Base-by-base conservation (phyloP, 2,888 invertebrate genomes). In the Eilema sororculum region DNA sequence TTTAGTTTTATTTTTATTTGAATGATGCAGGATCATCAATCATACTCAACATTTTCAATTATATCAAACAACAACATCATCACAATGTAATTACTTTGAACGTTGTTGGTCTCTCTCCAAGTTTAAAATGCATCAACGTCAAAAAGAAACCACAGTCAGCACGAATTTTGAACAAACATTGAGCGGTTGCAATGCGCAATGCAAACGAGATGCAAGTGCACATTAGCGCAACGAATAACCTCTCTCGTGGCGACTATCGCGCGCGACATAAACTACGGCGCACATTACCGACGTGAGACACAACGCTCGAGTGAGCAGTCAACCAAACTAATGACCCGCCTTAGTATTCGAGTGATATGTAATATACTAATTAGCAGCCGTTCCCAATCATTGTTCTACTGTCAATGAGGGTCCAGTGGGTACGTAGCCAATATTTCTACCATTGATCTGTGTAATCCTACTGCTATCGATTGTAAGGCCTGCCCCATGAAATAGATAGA, bases 211-310 rank as follows among this genome's bases (percentile, higher is more conserved):
- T 88, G 93, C 90, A 87, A 86, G 86, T 84, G 90, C 87, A 95
- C 95, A 95, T 95, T 95, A 95, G 94, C 87, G 87, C 87, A 94
- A 94, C 93, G 95, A 94, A 93, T 93, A 94, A 94, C 95, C 95
- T 93, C 91, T 89, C 90, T 87, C 88, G 91, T 82, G 83, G 88
- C 89, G 90, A 91, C 93, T 95, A 95, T 95, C 95, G 91, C 92
- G 81, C 83, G 84, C 83, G 84, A 91, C 95, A 95, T 95, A 95
- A 95, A 95, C 94, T 94, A 95, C 90, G 80, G 84, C 78, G 87
- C 88, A 94, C 95, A 95, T 95, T 95, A 95, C 93, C 87, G 84
- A 76, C 71, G 41, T 6, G 41, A 61, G 68, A 92, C 93, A 88
- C 86, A 93, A 82, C 25, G 83, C 2, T 22, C 12, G 0, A 0